A percentile compares a stretch with the other conserved stretches of the same genome.
These are phyloP conservation scores for Bombyx mori DNA, from an alignment of 1,140 invertebrate species.

Conservation along the genomic window ASM3026992v2 NC_085129.1:11486001-11486500, in stretches of 20 bases:
- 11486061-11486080: neutral
- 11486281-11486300: conserved; percentile 32
- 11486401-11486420: conserved; percentile 17
- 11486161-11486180: too few relatives aligned
- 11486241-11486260: too few relatives aligned
- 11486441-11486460: conserved; percentile 11
- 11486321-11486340: conserved; percentile 14
- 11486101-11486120: too few relatives aligned
- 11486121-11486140: too few relatives aligned
- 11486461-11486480: too few relatives aligned
- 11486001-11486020: neutral
- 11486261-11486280: conserved; percentile 8
- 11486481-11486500: too few relatives aligned
- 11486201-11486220: too few relatives aligned
- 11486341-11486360: conserved; percentile 19
- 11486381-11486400: conserved; percentile 58
- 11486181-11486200: too few relatives aligned
- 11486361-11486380: conserved; percentile 59
- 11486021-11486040: neutral
- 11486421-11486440: conserved; percentile 16
- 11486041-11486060: neutral
- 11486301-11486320: conserved; percentile 25
- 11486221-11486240: too few relatives aligned
- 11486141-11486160: too few relatives aligned
- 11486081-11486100: neutral